Evolutionary conservation across 2,113 vertebrate genomes (phyloP), one percentile per base, ranked within the genome.

Genomic region (Acrocephalus kingi): DNA sequence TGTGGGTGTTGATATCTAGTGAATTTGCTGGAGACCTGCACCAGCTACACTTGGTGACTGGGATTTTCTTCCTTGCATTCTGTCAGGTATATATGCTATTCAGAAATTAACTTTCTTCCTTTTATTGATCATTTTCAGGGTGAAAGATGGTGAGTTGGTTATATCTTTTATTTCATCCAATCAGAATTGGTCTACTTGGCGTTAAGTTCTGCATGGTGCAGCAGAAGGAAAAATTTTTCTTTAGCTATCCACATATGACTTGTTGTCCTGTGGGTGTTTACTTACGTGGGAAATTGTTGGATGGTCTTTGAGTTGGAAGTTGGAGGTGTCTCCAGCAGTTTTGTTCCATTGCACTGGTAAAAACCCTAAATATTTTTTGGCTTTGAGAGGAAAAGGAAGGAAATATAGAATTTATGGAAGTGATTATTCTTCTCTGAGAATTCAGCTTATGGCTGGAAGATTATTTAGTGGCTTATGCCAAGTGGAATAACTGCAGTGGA

Each of bases 401-500:
- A 87, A 96, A 27, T 8, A 46, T 17, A 46, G 46, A 77, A 90
- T 84, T 87, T 90, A 85, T 68, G 9, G 27, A 25, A 54, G 66
- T 46, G 30, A 67, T 90, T 87, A 25, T 90, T 90, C 25, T 91
- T 48, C 68, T 91, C 33, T 87, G 48, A 87, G 45, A 71, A 52
- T 55, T 83, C 56, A 72, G 35, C 7, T 39, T 93, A 72, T 43
- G 52, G 25, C 20, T 89, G 54, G 24, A 55, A 86, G 35, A 86
- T 85, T 88, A 88, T 93, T 88, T 94, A 93, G 35, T 73, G 45
- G 45, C 51, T 86, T 93, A 76, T 89, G 45, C 35, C 54, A 83
- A 83, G 33, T 84, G 58, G 41, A 89, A 83, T 91, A 89, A 27
- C 87, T 93, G 76, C 72, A 89, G 54, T 62, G 69, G 72, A 85